phyloP scores from a whole-genome alignment of 2,797 vertebrate genomes.

The Phoeniculus purpureus region DNA sequence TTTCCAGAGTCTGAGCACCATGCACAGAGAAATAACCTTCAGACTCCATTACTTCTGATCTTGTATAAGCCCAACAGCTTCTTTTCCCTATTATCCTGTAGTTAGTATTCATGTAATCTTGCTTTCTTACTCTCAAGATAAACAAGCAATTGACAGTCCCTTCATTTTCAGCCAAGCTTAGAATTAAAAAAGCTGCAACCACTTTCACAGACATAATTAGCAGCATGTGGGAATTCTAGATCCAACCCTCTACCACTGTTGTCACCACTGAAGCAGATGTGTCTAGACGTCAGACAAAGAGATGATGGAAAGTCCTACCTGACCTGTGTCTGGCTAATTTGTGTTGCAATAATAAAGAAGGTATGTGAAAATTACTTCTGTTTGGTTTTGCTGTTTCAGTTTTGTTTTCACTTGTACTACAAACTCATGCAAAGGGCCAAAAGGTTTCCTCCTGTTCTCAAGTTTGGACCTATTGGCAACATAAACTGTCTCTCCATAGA shows the following conservation, averaged over 20 bases:
- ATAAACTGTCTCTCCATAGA: background rate
- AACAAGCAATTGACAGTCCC: conserved; percentile 28
- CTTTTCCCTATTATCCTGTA: background rate
- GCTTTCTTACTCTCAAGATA: conserved; percentile 11
- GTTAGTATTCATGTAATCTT: conserved; percentile 34
- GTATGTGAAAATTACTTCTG: background rate
- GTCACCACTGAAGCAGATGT: background rate
- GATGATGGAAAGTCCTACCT: background rate
- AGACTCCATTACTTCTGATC: background rate
- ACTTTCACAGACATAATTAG: conserved; percentile 13
- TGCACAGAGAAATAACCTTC: background rate
- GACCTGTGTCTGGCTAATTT: background rate
- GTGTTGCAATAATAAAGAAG: background rate
- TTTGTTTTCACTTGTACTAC: background rate
- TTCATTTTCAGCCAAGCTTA: conserved; percentile 20
- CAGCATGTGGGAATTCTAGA: background rate
- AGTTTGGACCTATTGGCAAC: background rate
- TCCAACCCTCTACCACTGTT: background rate
- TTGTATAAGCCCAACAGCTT: background rate
- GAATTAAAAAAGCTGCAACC: background rate
- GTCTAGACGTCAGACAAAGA: background rate
- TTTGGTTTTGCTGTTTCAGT: background rate
- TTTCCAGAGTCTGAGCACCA: background rate
- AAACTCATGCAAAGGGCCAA: background rate
- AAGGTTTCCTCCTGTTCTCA: background rate